Percentiles rank a stretch among this genome's conserved stretches.
Evolutionary conservation across 2,797 vertebrate species (phyloP).

Genomic region (Glyptemys insculpta): DNA sequence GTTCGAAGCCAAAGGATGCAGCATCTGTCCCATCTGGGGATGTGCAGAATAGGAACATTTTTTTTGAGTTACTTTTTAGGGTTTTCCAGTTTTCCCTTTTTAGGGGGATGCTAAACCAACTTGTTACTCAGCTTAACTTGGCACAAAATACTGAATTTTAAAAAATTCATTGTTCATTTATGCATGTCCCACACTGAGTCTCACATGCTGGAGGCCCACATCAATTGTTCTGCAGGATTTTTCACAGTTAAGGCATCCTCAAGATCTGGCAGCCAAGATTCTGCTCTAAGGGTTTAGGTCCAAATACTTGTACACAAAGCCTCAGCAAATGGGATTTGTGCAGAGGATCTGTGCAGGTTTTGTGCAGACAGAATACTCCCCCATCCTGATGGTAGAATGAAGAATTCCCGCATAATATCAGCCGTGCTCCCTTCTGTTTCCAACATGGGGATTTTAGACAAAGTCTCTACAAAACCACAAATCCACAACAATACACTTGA

Average conservation of each 20-base stretch:
- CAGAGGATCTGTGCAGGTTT: background rate
- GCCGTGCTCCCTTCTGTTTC: background rate
- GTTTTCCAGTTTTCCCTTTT: conserved; percentile 44
- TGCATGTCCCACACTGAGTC: conserved; percentile 6
- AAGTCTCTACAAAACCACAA: background rate
- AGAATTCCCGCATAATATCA: background rate
- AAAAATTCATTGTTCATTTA: conserved; percentile 17
- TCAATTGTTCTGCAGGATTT: conserved; percentile 38
- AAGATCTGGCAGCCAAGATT: background rate
- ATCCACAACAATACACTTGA: background rate
- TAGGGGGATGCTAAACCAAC: conserved; percentile 30
- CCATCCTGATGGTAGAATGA: background rate
- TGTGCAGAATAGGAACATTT: conserved; percentile 45
- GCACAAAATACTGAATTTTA: background rate
- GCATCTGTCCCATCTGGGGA: conserved; percentile 48
- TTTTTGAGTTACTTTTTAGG: conserved; percentile 42
- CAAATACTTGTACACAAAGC: background rate
- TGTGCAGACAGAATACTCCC: background rate
- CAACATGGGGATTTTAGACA: background rate
- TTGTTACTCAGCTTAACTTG: conserved; percentile 37
- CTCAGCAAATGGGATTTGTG: background rate
- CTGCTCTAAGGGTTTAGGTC: background rate
- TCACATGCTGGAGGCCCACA: background rate
- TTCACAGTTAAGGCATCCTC: conserved; percentile 31
- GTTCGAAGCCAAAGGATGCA: conserved; percentile 50